Conservation (phyloP, 2,888 invertebrate species). For the Rhopalosiphum nymphaeae region DNA sequence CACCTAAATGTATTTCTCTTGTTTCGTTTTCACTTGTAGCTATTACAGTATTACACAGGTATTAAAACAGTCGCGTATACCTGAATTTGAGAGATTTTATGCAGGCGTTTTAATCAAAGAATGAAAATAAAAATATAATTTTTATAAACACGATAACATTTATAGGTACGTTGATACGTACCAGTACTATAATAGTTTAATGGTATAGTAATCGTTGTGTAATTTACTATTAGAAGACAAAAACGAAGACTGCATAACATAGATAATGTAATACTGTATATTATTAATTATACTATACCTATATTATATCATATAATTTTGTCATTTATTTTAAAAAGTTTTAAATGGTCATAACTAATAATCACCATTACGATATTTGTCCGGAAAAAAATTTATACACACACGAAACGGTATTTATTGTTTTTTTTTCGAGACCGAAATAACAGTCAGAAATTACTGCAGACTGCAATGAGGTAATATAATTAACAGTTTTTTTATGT, state of each 20-base stretch:
- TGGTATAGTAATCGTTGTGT: not conserved
- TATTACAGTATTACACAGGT: not conserved
- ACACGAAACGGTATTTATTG: not conserved
- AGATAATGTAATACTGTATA: too few relatives aligned
- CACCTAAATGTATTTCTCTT: too few relatives aligned
- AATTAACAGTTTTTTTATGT: not conserved
- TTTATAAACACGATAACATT: not conserved
- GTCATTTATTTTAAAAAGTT: too few relatives aligned
- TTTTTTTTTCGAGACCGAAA: not conserved
- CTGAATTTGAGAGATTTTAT: not conserved
- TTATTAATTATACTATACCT: too few relatives aligned
- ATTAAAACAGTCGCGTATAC: not conserved
- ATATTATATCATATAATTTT: too few relatives aligned
- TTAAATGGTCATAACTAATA: too few relatives aligned
- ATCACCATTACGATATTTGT: too few relatives aligned
- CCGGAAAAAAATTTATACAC: too few relatives aligned
- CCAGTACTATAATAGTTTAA: not conserved
- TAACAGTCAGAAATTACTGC: not conserved
- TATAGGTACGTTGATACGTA: not conserved
- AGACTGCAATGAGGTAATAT: not conserved
- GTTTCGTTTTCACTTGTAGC: not conserved
- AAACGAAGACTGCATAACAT: too few relatives aligned
- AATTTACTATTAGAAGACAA: not conserved
- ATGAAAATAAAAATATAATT: not conserved
- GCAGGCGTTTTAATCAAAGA: not conserved